These are phyloP conservation scores for Cosmia pyralina DNA, from an alignment of 2,888 invertebrate species.

Conservation along the genomic window DNA sequence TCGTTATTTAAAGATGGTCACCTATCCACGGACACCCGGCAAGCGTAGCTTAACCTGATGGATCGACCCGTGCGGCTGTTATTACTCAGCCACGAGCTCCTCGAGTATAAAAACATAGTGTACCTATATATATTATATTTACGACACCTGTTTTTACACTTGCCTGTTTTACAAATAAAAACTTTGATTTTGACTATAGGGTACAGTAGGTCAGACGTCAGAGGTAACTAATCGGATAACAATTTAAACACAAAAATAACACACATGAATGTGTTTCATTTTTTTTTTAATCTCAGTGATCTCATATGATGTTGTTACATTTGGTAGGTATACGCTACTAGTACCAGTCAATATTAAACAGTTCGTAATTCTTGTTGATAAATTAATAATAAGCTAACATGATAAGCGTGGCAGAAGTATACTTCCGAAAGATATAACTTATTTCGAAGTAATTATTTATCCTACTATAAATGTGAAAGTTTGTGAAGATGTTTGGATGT, in stretches of 20 bases:
- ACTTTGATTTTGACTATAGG: not conserved
- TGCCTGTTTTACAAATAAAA: too few species aligned
- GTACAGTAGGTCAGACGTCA: not conserved
- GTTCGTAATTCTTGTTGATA: not conserved
- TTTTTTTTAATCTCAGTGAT: not conserved
- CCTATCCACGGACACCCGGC: too few species aligned
- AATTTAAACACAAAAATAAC: not conserved
- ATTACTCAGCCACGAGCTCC: too few species aligned
- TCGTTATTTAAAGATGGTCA: too few species aligned
- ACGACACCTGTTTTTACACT: too few species aligned
- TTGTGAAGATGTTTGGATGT: too few species aligned
- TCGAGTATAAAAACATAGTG: too few species aligned
- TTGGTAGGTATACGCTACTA: not conserved
- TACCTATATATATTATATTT: too few species aligned
- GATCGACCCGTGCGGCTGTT: too few species aligned
- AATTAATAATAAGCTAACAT: not conserved
- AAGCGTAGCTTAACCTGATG: too few species aligned
- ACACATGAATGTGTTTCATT: too few species aligned
- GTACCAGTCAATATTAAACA: not conserved
- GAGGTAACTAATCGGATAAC: not conserved
- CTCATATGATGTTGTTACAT: not conserved
- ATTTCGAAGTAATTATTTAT: slow-evolving; percentile 7
- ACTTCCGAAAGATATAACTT: not conserved
- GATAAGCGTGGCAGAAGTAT: not conserved
- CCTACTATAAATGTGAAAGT: too few species aligned